A percentile compares a stretch with the other conserved stretches of the same genome.
Evolutionary conservation across 2,888 invertebrate species (phyloP).

Genomic region (Caenorhabditis macrosperma): DNA sequence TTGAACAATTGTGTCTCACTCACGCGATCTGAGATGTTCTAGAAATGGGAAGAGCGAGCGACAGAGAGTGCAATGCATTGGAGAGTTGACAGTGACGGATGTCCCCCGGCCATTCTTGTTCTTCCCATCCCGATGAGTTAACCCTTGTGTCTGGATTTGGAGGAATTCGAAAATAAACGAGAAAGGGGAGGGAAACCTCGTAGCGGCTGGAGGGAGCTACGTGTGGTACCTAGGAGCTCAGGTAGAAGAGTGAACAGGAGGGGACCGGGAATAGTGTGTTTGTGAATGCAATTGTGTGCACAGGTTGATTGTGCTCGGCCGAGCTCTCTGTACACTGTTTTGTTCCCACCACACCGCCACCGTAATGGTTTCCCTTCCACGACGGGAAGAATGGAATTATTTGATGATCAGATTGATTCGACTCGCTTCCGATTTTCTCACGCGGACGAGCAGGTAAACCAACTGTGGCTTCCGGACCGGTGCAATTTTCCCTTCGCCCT

Average conservation of each 20-base stretch:
- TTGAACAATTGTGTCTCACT: background rate
- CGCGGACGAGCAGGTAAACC: background rate
- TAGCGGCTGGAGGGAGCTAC: background rate
- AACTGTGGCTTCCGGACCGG: background rate
- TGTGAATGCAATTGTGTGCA: conserved; percentile 51
- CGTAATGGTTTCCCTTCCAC: conserved; percentile 33
- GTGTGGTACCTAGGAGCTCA: background rate
- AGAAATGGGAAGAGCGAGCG: conserved; percentile 8
- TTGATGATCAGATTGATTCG: conserved; percentile 39
- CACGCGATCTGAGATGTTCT: conserved; percentile 19
- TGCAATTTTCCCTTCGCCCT: too few species aligned
- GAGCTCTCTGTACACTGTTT: conserved; percentile 46
- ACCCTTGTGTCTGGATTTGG: conserved; percentile 29
- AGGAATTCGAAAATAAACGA: background rate
- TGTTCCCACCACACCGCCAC: conserved; percentile 34
- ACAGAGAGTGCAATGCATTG: conserved; percentile 46
- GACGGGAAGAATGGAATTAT: conserved; percentile 4
- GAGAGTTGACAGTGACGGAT: conserved; percentile 46
- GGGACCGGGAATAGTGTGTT: conserved; percentile 25
- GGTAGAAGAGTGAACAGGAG: conserved; percentile 7
- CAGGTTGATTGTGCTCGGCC: conserved; percentile 51
- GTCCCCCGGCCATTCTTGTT: background rate
- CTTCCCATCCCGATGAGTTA: background rate
- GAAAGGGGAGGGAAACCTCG: too few species aligned
- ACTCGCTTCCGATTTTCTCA: conserved; percentile 18